Conservation (phyloP, 2,113 vertebrate genomes). For the Rhinogobius similis region DNA sequence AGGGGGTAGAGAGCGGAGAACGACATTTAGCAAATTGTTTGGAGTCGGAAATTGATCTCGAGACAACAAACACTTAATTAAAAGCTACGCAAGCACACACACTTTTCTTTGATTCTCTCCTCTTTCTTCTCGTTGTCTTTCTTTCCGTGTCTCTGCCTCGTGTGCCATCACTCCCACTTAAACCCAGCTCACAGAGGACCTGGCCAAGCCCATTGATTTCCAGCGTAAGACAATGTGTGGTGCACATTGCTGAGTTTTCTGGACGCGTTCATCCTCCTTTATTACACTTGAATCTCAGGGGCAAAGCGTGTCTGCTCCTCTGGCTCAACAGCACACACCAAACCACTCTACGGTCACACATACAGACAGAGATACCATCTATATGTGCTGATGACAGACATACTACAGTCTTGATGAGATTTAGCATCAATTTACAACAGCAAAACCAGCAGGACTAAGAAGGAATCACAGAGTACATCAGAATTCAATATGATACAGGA, state of each 20-base stretch:
- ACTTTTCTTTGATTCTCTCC: slow-evolving; percentile 22
- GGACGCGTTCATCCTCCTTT: slow-evolving; percentile 71
- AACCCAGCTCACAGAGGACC: slow-evolving; percentile 59
- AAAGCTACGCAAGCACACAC: neutral
- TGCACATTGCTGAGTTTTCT: slow-evolving; percentile 61
- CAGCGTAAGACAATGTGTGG: slow-evolving; percentile 58
- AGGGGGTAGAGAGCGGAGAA: neutral
- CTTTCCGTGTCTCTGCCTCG: slow-evolving; percentile 47
- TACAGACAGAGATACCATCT: slow-evolving; percentile 25
- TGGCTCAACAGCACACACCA: slow-evolving; percentile 37
- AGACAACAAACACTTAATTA: neutral
- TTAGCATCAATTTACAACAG: slow-evolving; percentile 42
- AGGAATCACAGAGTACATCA: neutral
- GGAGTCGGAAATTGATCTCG: neutral
- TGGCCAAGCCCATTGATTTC: slow-evolving; percentile 71
- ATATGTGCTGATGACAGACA: neutral
- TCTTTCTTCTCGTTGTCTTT: too few relatives aligned
- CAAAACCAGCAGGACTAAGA: neutral
- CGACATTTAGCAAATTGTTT: neutral
- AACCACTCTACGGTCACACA: slow-evolving; percentile 10
- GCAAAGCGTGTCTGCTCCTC: slow-evolving; percentile 48
- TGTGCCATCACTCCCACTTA: slow-evolving; percentile 67
- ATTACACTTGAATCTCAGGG: slow-evolving; percentile 72
- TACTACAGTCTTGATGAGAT: slow-evolving; percentile 44
- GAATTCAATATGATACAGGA: slow-evolving; percentile 25